Evolutionary conservation across 2,888 invertebrate genomes (phyloP).

Genomic region (Entomobrya proxima): DNA sequence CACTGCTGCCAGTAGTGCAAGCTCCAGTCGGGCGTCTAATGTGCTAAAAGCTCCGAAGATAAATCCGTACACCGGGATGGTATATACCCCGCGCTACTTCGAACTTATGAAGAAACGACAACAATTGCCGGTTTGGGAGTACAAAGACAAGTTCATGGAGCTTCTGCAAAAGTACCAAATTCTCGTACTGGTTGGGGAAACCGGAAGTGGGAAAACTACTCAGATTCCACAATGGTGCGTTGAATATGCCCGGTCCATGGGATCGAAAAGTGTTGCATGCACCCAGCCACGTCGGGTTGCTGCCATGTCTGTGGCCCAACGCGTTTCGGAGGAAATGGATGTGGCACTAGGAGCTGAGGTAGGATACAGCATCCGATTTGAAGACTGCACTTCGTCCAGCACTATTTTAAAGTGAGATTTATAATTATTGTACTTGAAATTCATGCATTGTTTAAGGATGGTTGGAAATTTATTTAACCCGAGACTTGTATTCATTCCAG

Average conservation of each 20-base stretch:
- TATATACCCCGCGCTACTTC: slow-evolving; percentile 90
- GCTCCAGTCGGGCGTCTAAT: too few species aligned
- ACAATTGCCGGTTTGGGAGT: slow-evolving; percentile 97
- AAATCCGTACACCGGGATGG: too few species aligned
- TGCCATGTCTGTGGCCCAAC: slow-evolving; percentile 99
- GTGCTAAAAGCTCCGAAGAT: too few species aligned
- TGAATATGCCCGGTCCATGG: slow-evolving; percentile 83
- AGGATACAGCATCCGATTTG: slow-evolving; percentile 98
- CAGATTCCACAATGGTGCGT: slow-evolving; percentile 98
- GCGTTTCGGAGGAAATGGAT: slow-evolving; percentile 99
- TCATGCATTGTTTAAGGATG: slow-evolving; percentile 82
- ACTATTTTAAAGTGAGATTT: slow-evolving; percentile 91
- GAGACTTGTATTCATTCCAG: too few species aligned
- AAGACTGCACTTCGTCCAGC: slow-evolving; percentile 96
- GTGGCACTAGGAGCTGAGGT: slow-evolving; percentile 93
- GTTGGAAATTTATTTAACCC: too few species aligned
- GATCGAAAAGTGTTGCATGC: slow-evolving; percentile 91
- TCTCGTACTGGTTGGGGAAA: slow-evolving; percentile 98
- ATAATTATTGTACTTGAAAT: slow-evolving; percentile 76
- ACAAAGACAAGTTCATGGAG: slow-evolving; percentile 96
- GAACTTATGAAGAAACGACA: slow-evolving; percentile 92
- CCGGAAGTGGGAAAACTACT: slow-evolving; percentile 99
- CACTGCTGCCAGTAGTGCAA: too few species aligned
- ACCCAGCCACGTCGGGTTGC: slow-evolving; percentile 98
- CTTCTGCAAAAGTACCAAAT: slow-evolving; percentile 94